Evolutionary conservation across 2,888 invertebrate genomes (phyloP), one percentile per base, ranked within the genome.

Genomic region (Caenorhabditis sp.): DNA sequence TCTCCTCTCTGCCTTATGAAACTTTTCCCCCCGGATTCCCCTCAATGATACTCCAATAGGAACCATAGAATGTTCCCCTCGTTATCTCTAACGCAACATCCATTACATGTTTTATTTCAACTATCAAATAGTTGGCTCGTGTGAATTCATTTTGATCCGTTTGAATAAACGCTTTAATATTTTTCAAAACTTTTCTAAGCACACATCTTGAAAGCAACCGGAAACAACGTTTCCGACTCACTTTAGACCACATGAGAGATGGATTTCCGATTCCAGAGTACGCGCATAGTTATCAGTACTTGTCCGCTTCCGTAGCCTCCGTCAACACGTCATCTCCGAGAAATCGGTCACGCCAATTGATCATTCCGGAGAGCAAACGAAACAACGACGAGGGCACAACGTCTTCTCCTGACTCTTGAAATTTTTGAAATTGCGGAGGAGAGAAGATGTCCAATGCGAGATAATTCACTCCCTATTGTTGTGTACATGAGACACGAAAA

Each of bases 1-100:
- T n/a, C n/a, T n/a, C n/a, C 56, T 56, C 54, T 75, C 66, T 75
- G 75, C 75, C 75, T 75, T 75, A 75, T 75, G 63, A 59, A 47
- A 38, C 12, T 54, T 59, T 68, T 41, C 56, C 35, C n/a, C 66
- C 28, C n/a, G 44, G 28, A 59, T 31, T 16, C 24, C 16, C 12
- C 31, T 22, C 35, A 24, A 72, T 64, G 74, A 74, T 74, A 63
- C 74, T 74, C 74, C 54, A 12, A 2, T 64, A 54, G 73, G 66
- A 38, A 38, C 38, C 38, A 38, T 38, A 38, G 38, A 38, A 66
- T 66, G 64, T 66, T 75, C 14, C 70, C 28, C 54, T 35, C 16
- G 10, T 22, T 22, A 16, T 38, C 59, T 22, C 61, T 24, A 38
- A 38, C 38, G 12, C 22, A 56, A 58, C n/a, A 56, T 24, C 61